phyloP scores from a whole-genome alignment of 2,888 invertebrate species.

The Ctena decussata region DNA sequence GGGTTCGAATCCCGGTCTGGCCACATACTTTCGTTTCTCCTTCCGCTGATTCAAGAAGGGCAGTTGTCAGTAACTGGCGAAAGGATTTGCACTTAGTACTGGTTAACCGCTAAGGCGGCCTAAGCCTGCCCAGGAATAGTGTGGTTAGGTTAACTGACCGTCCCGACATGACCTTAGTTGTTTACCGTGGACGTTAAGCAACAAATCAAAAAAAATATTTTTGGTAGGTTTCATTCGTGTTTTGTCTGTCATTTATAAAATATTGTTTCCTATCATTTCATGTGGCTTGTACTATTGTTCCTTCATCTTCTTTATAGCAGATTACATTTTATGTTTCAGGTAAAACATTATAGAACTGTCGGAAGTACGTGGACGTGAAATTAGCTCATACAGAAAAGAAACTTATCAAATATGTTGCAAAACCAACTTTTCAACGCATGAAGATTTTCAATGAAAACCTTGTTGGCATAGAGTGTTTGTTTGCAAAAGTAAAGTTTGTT shows the following conservation, averaged over 20 bases:
- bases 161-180: too few relatives aligned
- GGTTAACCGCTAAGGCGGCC: too few relatives aligned
- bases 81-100: too few relatives aligned
- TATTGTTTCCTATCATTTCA: background rate
- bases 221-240: background rate
- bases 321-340: background rate
- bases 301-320: background rate
- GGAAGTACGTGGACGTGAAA: constrained; percentile 11
- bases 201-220: too few relatives aligned
- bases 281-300: background rate
- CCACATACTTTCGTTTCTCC: too few relatives aligned
- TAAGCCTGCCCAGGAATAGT: too few relatives aligned
- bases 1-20: too few relatives aligned
- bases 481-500: constrained; percentile 16
- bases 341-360: background rate
- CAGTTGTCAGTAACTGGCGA: too few relatives aligned
- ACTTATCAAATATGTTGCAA: constrained; percentile 12
- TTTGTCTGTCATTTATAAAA: background rate
- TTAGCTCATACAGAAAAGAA: background rate
- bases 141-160: too few relatives aligned
- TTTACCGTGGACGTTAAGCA: too few relatives aligned
- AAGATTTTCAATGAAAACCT: constrained; percentile 35
- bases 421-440: constrained; percentile 26
- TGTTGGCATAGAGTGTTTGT: constrained; percentile 21
- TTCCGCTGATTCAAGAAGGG: too few relatives aligned